Conservation (phyloP, 2,113 vertebrate species). For the Cebidichthys violaceus region DNA sequence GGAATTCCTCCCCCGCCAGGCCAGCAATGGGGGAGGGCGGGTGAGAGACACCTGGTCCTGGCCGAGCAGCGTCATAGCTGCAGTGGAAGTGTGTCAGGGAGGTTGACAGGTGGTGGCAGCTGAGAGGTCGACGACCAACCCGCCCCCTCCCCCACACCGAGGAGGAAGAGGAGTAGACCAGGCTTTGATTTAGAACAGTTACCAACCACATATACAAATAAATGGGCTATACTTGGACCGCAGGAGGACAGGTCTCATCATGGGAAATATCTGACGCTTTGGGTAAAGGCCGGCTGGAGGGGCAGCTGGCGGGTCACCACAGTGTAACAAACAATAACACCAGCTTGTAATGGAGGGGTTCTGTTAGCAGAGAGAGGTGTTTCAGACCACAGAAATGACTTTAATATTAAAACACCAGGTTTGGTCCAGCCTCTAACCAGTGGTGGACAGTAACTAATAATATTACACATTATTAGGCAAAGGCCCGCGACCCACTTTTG, state of each 20-base stretch:
- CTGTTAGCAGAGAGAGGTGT: background rate
- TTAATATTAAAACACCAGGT: background rate
- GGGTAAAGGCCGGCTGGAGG: conserved; percentile 69
- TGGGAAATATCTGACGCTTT: conserved; percentile 70
- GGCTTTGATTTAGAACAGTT: conserved; percentile 89
- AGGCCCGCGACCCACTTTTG: no score
- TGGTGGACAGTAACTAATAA: background rate
- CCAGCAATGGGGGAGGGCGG: background rate
- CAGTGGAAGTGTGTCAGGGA: conserved; percentile 71
- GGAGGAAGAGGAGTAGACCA: conserved; percentile 65
- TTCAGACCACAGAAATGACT: conserved; percentile 12
- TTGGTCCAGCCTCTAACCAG: background rate
- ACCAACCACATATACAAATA: conserved; percentile 87
- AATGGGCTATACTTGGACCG: conserved; percentile 80
- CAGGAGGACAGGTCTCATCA: conserved; percentile 52
- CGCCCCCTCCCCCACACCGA: conserved; percentile 20
- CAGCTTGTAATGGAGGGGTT: background rate
- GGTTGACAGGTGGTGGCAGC: conserved; percentile 85
- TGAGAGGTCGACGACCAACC: conserved; percentile 73
- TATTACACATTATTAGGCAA: background rate
- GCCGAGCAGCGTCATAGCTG: conserved; percentile 59
- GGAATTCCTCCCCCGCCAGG: conserved; percentile 48
- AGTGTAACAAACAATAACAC: conserved; percentile 60
- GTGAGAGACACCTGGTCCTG: conserved; percentile 62
- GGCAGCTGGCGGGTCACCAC: conserved; percentile 59